phyloP scores from a whole-genome alignment of 2,888 invertebrate genomes.

The Brenthis ino region DNA sequence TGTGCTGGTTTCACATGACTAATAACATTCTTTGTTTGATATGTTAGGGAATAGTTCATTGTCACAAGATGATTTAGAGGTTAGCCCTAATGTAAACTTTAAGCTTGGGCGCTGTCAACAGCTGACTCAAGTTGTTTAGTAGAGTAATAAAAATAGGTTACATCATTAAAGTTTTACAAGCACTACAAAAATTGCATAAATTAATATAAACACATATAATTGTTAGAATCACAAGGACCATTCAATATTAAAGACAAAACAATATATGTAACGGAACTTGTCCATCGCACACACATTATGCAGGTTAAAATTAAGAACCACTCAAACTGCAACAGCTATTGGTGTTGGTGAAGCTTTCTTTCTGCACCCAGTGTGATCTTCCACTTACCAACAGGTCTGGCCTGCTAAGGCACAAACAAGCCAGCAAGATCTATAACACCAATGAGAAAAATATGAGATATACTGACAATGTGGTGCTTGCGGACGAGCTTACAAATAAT shows the following conservation, averaged over 20 bases:
- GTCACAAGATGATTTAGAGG: constrained; percentile 38
- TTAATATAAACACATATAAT: constrained; percentile 46
- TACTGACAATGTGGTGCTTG: constrained; percentile 74
- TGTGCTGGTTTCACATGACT: constrained; percentile 36
- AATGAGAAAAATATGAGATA: constrained; percentile 77
- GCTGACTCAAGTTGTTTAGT: constrained; percentile 21
- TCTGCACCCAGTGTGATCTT: constrained; percentile 69
- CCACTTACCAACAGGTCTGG: constrained; percentile 88
- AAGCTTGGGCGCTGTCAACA: constrained; percentile 13
- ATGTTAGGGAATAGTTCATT: constrained; percentile 36
- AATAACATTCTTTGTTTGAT: constrained; percentile 43
- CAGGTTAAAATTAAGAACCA: constrained; percentile 72
- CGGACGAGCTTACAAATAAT: constrained; percentile 68
- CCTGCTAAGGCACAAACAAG: constrained; percentile 88
- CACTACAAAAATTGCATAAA: constrained; percentile 44
- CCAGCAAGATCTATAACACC: constrained; percentile 88
- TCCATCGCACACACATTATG: constrained; percentile 80
- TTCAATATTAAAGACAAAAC: constrained; percentile 72
- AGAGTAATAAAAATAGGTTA: constrained; percentile 21
- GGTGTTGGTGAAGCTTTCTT: constrained; percentile 67
- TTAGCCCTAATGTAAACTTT: constrained; percentile 37
- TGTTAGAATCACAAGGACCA: constrained; percentile 83
- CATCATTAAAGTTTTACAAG: constrained; percentile 49
- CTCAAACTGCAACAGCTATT: constrained; percentile 73
- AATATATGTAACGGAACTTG: constrained; percentile 52